phyloP scores from a whole-genome alignment of 2,888 invertebrate genomes.

The Eilema caniola region DNA sequence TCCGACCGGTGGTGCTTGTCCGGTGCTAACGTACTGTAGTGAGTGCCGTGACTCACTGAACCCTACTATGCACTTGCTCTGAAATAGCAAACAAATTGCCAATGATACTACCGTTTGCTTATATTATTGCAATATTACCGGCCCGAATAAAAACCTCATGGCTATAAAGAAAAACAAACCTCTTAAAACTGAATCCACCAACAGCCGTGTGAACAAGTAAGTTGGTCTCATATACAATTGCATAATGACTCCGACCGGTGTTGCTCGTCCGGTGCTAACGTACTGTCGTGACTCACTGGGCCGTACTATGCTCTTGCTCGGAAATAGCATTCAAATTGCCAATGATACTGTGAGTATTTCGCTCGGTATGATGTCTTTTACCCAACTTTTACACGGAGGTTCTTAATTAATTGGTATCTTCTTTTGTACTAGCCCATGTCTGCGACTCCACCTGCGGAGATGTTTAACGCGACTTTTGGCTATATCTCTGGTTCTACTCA shows the following conservation, averaged over 20 bases:
- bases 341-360: constrained; percentile 55
- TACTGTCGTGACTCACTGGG: constrained; percentile 14
- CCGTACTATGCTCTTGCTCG: constrained; percentile 38
- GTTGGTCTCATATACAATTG: constrained; percentile 33
- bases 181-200: constrained; percentile 15
- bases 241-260: constrained; percentile 36
- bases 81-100: constrained; percentile 61
- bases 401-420: too few species aligned
- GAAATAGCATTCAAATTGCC: constrained; percentile 61
- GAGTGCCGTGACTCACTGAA: constrained; percentile 15
- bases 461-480: too few species aligned
- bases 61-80: constrained; percentile 38
- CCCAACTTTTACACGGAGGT: too few species aligned
- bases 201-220: constrained; percentile 14
- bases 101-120: constrained; percentile 45
- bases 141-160: too few species aligned
- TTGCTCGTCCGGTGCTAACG: constrained; percentile 28
- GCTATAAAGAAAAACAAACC: background rate
- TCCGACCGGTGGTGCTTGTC: constrained; percentile 32
- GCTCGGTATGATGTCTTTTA: constrained; percentile 45
- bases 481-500: too few species aligned
- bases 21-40: constrained; percentile 13
- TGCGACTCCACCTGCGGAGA: too few species aligned
- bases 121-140: too few species aligned
- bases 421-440: too few species aligned